Percentiles rank a stretch among this genome's conserved stretches.
Conservation (phyloP, 1,140 invertebrate genomes). For the Tribolium madens region DNA sequence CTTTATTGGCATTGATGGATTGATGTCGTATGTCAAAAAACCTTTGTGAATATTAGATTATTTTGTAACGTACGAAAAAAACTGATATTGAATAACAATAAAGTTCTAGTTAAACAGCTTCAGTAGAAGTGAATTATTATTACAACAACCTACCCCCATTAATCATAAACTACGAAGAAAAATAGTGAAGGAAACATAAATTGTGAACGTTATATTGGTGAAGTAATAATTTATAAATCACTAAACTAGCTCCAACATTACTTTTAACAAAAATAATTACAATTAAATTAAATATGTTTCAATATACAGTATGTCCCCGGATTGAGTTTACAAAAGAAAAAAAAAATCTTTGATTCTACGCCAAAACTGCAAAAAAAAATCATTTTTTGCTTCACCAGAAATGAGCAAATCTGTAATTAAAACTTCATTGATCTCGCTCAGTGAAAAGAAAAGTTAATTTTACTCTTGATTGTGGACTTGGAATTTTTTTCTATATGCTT, state of each 20-base stretch:
- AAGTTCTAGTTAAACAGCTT: not conserved
- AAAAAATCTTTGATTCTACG: too few species aligned
- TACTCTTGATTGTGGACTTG: too few species aligned
- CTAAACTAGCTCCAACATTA: not conserved
- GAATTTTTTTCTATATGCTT: too few species aligned
- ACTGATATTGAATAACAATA: not conserved
- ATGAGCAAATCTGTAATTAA: too few species aligned
- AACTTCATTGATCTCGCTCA: too few species aligned
- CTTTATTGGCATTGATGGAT: slow-evolving; percentile 23
- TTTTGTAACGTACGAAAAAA: slow-evolving; percentile 16
- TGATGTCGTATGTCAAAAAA: not conserved
- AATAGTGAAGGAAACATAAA: not conserved
- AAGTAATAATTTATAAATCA: not conserved
- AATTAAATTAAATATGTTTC: too few species aligned
- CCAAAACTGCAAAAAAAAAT: too few species aligned
- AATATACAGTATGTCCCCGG: too few species aligned
- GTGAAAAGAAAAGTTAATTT: too few species aligned
- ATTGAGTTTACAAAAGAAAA: too few species aligned
- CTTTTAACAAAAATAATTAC: too few species aligned
- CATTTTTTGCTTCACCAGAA: too few species aligned
- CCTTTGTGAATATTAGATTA: slow-evolving; percentile 17
- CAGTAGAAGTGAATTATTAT: slow-evolving; percentile 6
- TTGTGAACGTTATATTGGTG: not conserved
- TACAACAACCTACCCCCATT: not conserved
- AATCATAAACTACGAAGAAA: not conserved